Percentiles rank a stretch among this genome's conserved stretches.
Evolutionary conservation across 2,113 vertebrate species (phyloP).

Genomic region (Oncorhynchus nerka): DNA sequence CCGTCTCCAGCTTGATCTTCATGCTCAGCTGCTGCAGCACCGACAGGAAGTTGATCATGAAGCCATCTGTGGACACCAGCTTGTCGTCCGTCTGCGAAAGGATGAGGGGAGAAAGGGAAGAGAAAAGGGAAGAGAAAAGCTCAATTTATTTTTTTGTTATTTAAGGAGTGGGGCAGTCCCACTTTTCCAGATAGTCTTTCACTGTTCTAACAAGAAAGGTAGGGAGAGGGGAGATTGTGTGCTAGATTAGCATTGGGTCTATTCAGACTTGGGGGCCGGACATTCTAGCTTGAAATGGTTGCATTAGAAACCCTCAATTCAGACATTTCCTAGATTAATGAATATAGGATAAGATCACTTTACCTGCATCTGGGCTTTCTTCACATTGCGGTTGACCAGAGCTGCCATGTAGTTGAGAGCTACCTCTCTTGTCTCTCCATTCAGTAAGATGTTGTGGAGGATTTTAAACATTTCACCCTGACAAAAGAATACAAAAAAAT

Average conservation of each 20-base stretch:
- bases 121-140: background rate
- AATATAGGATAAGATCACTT: background rate
- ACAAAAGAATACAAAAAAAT: slow-evolving; percentile 19
- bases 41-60: slow-evolving; percentile 98
- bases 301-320: too few species aligned
- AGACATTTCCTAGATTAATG: background rate
- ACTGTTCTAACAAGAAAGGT: too few species aligned
- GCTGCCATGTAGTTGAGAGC: slow-evolving; percentile 96
- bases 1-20: slow-evolving; percentile 96
- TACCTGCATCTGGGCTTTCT: slow-evolving; percentile 99
- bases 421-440: slow-evolving; percentile 92
- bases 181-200: too few species aligned
- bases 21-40: slow-evolving; percentile 96
- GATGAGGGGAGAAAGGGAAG: background rate
- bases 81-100: slow-evolving; percentile 88
- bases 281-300: too few species aligned
- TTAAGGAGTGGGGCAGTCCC: too few species aligned
- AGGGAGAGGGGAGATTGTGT: too few species aligned
- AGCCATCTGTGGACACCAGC: slow-evolving; percentile 94
- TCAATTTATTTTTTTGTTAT: background rate
- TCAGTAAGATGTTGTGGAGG: slow-evolving; percentile 90
- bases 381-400: slow-evolving; percentile 93
- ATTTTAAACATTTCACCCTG: slow-evolving; percentile 97
- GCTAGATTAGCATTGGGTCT: background rate
- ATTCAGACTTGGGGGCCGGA: background rate